A percentile compares a stretch with the other conserved stretches of the same genome.
Conservation (phyloP, 2,888 invertebrate species). For the Mythimna pallens region DNA sequence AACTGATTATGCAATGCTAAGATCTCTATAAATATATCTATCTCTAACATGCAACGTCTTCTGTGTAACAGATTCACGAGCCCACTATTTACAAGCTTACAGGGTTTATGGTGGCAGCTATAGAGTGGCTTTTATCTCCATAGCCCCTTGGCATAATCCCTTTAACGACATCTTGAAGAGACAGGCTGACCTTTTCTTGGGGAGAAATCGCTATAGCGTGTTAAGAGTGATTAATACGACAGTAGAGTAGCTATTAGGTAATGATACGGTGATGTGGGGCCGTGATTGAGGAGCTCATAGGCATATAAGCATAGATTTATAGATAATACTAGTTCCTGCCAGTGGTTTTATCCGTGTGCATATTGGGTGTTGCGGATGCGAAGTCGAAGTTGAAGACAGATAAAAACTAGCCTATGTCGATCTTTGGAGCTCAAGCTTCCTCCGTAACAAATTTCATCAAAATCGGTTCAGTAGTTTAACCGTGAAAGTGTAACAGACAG, state of each 20-base stretch:
- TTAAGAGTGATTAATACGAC: slow-evolving; percentile 11
- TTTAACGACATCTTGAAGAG: slow-evolving; percentile 30
- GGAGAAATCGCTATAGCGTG: neutral
- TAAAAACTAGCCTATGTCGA: too few relatives aligned
- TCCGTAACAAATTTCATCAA: too few relatives aligned
- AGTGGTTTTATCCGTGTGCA: too few relatives aligned
- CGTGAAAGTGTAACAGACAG: too few relatives aligned
- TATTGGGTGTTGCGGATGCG: too few relatives aligned
- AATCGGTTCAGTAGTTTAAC: too few relatives aligned
- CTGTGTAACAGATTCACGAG: neutral
- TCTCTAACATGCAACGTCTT: neutral
- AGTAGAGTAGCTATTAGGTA: neutral
- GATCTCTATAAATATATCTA: neutral
- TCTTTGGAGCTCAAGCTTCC: too few relatives aligned
- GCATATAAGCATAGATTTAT: too few relatives aligned
- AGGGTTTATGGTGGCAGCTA: slow-evolving; percentile 1
- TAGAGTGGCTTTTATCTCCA: slow-evolving; percentile 23
- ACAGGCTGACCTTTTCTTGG: slow-evolving; percentile 16
- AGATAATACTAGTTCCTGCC: too few relatives aligned
- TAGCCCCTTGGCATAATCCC: slow-evolving; percentile 37
- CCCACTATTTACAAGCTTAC: slow-evolving; percentile 3
- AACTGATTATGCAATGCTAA: too few relatives aligned
- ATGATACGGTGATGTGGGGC: neutral
- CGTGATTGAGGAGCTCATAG: neutral
- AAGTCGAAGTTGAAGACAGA: too few relatives aligned